Evolutionary conservation across 1,140 invertebrate genomes (phyloP), one percentile per base, ranked within the genome.

Genomic region (Araneus ventricosus): DNA sequence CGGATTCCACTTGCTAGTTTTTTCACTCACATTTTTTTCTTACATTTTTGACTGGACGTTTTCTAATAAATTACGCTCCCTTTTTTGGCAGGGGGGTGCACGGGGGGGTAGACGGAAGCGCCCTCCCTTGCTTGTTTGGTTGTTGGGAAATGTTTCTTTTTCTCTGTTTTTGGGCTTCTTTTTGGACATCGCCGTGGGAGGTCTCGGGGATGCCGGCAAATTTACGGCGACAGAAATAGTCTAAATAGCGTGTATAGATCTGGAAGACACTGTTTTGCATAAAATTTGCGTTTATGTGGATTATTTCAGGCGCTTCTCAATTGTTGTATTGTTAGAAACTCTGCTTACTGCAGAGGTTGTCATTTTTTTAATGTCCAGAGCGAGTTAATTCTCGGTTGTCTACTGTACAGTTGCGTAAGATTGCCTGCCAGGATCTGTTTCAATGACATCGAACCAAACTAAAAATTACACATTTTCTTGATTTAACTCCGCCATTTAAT

Each of bases 141-240:
- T 70, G 30, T 30, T 75, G 27, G 27, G 70, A 30, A 10, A 75
- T 75, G 70, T 75, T 75, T 75, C 70, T 75, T 75, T 75, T 75
- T 34, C 20, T 75, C 30, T 34, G 27, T 75, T 75, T 75, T 22
- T 37, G 30, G 30, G 20, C 14, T 75, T 75, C 30, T 37, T 75
- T 37, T 34, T 75, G 70, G 70, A 75, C 70, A 75, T 20, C 70
- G 34, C 70, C 70, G 70, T 75, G 70, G 70, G 70, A 75, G 70
- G 70, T 75, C 27, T 30, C 17, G 4, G 27, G 70, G n/a, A 27
- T 4, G 8, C 27, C 30, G 30, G 14, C 20, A 30, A 75, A 67
- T 75, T 75, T 75, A 75, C 22, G 27, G 70, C 70, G 70, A 37
- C 70, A 75, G 70, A 75, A 75, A 75, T 75, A 20, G 70, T 75